phyloP scores from a whole-genome alignment of 2,113 vertebrate species.

The Montifringilla adamsi region DNA sequence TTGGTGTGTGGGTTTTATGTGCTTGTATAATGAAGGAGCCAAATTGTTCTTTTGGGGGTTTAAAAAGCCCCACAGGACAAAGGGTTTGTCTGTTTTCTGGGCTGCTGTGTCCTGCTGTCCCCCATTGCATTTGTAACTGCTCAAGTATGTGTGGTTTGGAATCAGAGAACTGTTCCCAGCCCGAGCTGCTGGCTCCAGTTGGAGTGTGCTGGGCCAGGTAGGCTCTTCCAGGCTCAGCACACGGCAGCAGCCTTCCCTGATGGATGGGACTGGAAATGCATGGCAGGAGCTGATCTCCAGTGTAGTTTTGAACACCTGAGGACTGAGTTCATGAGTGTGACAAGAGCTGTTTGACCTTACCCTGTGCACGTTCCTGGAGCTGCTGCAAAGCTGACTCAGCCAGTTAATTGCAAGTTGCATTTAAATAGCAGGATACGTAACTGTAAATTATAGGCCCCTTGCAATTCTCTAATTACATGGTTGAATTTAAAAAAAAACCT shows the following conservation, averaged over 20 bases:
- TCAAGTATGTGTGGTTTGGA: slow-evolving; percentile 79
- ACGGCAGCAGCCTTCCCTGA: not conserved
- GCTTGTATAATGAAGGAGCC: not conserved
- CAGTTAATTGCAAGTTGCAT: not conserved
- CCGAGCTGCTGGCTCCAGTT: slow-evolving; percentile 56
- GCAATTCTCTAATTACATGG: not conserved
- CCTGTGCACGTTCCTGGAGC: not conserved
- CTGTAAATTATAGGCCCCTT: not conserved
- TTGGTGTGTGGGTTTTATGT: not conserved
- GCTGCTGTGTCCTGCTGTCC: slow-evolving; percentile 43
- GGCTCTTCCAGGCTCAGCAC: slow-evolving; percentile 24
- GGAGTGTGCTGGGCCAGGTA: not conserved
- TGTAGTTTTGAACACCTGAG: not conserved
- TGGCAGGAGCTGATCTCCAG: not conserved
- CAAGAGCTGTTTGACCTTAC: not conserved
- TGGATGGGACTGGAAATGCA: not conserved
- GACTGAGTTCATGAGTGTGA: not conserved
- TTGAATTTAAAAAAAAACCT: not conserved
- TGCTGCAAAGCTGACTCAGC: not conserved
- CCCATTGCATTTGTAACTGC: slow-evolving; percentile 60
- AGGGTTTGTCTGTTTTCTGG: slow-evolving; percentile 39
- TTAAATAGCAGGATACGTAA: not conserved
- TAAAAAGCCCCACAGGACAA: not conserved
- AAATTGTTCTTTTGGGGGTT: not conserved
- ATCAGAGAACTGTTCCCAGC: slow-evolving; percentile 58